Conservation (phyloP, 2,888 invertebrate species). For the Antheraea yamamai region DNA sequence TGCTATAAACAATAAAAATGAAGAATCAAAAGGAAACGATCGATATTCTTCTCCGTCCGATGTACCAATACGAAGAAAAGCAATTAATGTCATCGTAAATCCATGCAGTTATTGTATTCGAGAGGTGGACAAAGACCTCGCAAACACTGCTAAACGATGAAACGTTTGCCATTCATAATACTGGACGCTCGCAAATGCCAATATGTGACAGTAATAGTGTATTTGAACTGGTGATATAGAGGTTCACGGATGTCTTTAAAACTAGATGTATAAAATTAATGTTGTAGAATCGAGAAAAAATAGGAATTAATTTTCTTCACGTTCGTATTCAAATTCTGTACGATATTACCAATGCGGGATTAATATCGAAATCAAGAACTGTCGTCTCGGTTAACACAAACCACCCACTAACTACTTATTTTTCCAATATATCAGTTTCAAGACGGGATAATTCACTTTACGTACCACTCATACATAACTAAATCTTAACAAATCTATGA, state of each 20-base stretch:
- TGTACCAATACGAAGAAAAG: slow-evolving; percentile 50
- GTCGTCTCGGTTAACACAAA: not conserved
- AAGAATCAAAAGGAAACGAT: not conserved
- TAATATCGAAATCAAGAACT: not conserved
- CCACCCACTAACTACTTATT: no score
- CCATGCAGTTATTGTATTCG: slow-evolving; percentile 49
- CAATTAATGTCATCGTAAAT: slow-evolving; percentile 64
- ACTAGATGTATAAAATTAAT: not conserved
- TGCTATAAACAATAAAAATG: not conserved
- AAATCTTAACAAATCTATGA: no score
- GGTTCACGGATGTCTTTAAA: not conserved
- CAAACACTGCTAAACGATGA: slow-evolving; percentile 37
- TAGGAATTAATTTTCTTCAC: not conserved
- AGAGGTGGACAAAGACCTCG: slow-evolving; percentile 46
- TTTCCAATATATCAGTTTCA: no score
- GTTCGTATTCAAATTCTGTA: no score
- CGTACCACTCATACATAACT: no score
- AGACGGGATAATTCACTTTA: no score
- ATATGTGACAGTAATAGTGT: not conserved
- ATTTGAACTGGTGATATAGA: not conserved
- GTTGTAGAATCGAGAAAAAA: not conserved
- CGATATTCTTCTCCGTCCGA: slow-evolving; percentile 28
- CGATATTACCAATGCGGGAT: not conserved
- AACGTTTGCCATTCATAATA: not conserved
- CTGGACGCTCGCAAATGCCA: not conserved